Percentiles rank a stretch among this genome's conserved stretches.
Evolutionary conservation across 2,113 vertebrate species (phyloP).

Genomic region (Paramisgurnus dabryanus): DNA sequence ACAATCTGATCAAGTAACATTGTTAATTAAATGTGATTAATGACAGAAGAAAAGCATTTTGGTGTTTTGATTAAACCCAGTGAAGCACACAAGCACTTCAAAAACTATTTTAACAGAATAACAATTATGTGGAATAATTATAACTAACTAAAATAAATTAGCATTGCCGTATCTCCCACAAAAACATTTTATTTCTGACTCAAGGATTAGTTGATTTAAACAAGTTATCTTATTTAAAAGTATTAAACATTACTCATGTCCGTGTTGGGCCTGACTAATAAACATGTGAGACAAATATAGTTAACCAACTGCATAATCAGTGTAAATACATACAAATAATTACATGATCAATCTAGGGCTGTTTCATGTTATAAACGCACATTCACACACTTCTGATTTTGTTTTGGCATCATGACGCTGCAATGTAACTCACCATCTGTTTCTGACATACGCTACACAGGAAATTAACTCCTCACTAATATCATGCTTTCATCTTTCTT

Average conservation of each 20-base stretch:
- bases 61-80: slow-evolving; percentile 31
- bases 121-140: not conserved
- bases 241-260: no score
- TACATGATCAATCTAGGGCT: not conserved
- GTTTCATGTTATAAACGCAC: slow-evolving; percentile 4
- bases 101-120: not conserved
- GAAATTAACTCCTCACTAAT: not conserved
- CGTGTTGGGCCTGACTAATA: not conserved
- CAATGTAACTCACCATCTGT: not conserved
- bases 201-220: not conserved
- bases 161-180: not conserved
- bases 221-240: not conserved
- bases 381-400: not conserved
- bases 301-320: not conserved
- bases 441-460: not conserved
- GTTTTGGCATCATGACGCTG: not conserved
- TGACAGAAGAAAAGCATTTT: not conserved
- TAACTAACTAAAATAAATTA: not conserved
- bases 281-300: not conserved
- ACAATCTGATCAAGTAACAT: not conserved
- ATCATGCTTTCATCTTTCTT: not conserved
- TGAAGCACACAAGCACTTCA: slow-evolving; percentile 11
- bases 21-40: slow-evolving; percentile 8
- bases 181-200: not conserved
- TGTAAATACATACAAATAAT: slow-evolving; percentile 5